These are phyloP conservation scores for Aethina tumida DNA, from an alignment of 1,140 invertebrate genomes.

Conservation along the genomic window DNA sequence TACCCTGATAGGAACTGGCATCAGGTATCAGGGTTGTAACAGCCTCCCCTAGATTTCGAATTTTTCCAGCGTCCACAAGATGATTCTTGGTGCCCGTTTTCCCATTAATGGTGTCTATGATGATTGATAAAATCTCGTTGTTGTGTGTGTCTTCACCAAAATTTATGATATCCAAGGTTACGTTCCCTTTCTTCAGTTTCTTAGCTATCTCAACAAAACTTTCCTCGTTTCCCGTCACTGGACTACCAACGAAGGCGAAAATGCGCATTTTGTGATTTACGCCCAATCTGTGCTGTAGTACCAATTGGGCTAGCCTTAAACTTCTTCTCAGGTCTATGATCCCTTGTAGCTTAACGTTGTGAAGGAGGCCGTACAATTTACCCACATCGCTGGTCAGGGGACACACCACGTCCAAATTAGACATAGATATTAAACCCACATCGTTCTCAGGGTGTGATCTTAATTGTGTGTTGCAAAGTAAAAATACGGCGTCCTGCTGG, in stretches of 20 bases:
- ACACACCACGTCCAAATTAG: background rate
- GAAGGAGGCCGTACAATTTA: background rate
- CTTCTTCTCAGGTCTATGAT: background rate
- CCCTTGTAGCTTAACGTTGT: background rate
- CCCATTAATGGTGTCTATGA: background rate
- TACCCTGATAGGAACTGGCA: background rate
- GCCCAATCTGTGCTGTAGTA: background rate
- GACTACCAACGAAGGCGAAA: slow-evolving; percentile 1
- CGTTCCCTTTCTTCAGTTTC: slow-evolving; percentile 1
- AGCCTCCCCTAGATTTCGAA: background rate
- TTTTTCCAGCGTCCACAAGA: background rate
- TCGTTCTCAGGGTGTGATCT: background rate
- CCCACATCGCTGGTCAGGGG: slow-evolving; percentile 1
- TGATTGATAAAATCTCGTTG: slow-evolving; percentile 1
- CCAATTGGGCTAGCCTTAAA: background rate
- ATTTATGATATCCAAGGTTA: background rate
- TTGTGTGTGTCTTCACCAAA: background rate
- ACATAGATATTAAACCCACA: background rate
- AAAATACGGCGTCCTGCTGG: slow-evolving; percentile 1
- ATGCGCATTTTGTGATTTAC: slow-evolving; percentile 1
- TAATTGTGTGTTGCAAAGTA: background rate
- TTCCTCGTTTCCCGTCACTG: background rate
- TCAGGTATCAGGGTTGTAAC: background rate
- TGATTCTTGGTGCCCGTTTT: background rate
- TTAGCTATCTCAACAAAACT: background rate